These are phyloP conservation scores for Muraenolepis orangiensis DNA, from an alignment of 2,797 vertebrate genomes.

Conservation along the genomic window DNA sequence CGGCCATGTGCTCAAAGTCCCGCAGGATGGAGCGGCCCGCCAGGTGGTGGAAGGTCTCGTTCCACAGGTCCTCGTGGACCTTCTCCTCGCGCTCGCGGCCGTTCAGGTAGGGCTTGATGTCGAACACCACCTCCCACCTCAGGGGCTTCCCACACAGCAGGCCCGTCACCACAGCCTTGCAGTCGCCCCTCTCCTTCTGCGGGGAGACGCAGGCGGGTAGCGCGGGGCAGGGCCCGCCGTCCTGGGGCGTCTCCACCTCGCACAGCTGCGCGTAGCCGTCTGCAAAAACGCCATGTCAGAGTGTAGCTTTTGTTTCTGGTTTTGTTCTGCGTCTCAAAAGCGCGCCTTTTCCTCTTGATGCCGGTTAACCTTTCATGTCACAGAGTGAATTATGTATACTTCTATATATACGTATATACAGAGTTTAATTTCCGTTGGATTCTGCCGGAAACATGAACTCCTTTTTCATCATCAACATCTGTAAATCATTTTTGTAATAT, in stretches of 20 bases:
- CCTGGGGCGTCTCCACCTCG: constrained; percentile 77
- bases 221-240: constrained; percentile 55
- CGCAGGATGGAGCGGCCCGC: constrained; percentile 86
- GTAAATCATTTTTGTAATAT: too few species aligned
- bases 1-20: constrained; percentile 89
- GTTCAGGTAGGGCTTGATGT: constrained; percentile 78
- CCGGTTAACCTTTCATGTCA: neutral
- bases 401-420: neutral
- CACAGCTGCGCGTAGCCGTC: constrained; percentile 77
- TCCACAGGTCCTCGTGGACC: constrained; percentile 84
- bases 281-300: constrained; percentile 43
- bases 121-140: constrained; percentile 91
- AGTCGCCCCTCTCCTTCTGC: constrained; percentile 55
- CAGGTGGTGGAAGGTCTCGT: constrained; percentile 92
- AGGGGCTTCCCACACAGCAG: constrained; percentile 75
- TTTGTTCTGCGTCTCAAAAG: neutral
- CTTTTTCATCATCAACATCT: too few species aligned
- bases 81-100: constrained; percentile 71
- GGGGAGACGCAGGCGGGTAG: constrained; percentile 9
- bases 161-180: constrained; percentile 87
- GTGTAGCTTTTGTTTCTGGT: neutral
- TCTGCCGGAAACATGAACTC: too few species aligned
- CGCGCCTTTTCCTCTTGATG: too few species aligned
- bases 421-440: too few species aligned
- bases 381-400: neutral